Conservation (phyloP, 30 jellyfish, hydroid and myxozoan species). For the Haliclystus octoradiatus region DNA sequence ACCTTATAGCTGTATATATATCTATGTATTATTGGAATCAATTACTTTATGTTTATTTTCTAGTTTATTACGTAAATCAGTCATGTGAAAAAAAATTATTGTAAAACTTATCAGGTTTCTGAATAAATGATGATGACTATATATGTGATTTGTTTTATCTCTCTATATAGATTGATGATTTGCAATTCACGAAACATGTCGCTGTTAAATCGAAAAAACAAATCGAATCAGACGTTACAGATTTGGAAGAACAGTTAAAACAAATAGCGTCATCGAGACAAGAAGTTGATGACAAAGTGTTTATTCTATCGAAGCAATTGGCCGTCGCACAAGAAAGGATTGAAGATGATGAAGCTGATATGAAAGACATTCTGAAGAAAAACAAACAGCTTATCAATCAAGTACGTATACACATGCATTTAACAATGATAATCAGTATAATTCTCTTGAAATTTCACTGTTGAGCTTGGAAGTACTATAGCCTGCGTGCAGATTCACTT, state of each 20-base stretch:
- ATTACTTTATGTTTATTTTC: too few species aligned
- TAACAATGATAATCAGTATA: too few species aligned
- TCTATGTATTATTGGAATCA: too few species aligned
- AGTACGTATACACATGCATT: conserved; percentile 46
- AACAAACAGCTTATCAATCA: conserved; percentile 56
- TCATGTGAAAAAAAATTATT: too few species aligned
- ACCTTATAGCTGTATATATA: too few species aligned
- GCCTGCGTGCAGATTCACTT: not conserved
- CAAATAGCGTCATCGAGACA: conserved; percentile 43
- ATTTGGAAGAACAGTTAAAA: conserved; percentile 53
- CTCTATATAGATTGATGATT: conserved; percentile 65
- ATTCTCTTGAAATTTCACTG: too few species aligned
- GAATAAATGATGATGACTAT: too few species aligned
- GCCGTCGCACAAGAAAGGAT: conserved; percentile 55
- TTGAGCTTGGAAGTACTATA: too few species aligned
- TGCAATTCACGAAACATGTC: conserved; percentile 80
- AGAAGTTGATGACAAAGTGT: conserved; percentile 75
- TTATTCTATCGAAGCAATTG: conserved; percentile 61
- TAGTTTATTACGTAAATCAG: too few species aligned
- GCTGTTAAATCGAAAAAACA: conserved; percentile 88
- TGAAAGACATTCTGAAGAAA: conserved; percentile 60
- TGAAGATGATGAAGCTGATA: conserved; percentile 84
- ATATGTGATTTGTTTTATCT: too few species aligned
- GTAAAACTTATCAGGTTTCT: too few species aligned
- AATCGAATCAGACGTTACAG: conserved; percentile 63